Base-by-base conservation (phyloP, 2,888 invertebrate genomes). In the Cephus sareptanus region DNA sequence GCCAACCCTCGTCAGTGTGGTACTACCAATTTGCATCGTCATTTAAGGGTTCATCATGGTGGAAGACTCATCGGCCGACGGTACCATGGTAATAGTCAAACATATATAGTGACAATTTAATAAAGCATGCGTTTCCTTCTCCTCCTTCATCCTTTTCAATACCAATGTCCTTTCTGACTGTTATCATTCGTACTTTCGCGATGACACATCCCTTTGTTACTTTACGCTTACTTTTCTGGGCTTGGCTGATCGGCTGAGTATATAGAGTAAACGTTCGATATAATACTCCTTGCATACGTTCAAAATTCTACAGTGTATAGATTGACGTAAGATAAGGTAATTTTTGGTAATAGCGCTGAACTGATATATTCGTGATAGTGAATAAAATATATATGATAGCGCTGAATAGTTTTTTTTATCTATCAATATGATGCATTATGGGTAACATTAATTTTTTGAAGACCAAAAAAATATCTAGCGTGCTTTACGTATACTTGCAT, bases 1-100 rank as follows among this genome's bases (percentile, higher is more conserved):
- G 91, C 91, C 23, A 91, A 91, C 80, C 91, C 91, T 4, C 87
- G 91, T 23, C 91, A 91, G 80, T 91, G 91, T 82, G 91, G 91
- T 69, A 91, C 91, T 15, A 91, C 91, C n/a, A 91, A 91, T 76
- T 83, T 91, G 11, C 91, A 91, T 83, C 87, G 91, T 69, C 91
- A 91, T 81, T 87, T 91, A 2, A 85, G 91, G 80, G 91, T 91
- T 4, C 91, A 91, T 77, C 91, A 91, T 79, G 91, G 91, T 13
- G 91, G 91, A 76, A 85, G 91, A 76, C 88, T 91, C 77, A 87
- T 91, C 80, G 91, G 91, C 81, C 88, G 90, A 80, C 87, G 90
- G 84, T 91, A 91, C 81, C 91, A 91, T 73, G 91, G 91, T 91
- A 89, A 86, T 77, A 81, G 23, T 56, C 56, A 56, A 56, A 56